These are phyloP conservation scores for Eurystomus gularis DNA, from an alignment of 2,113 vertebrate species.

Conservation along the genomic window DNA sequence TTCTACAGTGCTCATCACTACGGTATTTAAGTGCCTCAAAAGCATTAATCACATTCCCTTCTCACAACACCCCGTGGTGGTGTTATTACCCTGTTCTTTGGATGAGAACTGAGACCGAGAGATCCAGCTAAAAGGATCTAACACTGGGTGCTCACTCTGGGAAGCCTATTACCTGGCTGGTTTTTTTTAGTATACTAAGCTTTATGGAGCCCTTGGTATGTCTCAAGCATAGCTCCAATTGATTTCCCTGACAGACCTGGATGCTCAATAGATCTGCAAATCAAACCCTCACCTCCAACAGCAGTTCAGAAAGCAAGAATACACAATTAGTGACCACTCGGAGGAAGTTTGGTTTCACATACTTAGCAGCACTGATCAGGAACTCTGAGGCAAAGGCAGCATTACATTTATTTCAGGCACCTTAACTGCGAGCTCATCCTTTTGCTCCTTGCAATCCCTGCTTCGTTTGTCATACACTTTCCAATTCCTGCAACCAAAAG, in stretches of 20 bases:
- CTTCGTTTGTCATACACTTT: fast-evolving
- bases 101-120: neutral
- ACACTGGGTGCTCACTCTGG: neutral
- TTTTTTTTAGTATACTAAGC: neutral
- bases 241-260: neutral
- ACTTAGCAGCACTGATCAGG: neutral
- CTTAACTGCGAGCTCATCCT: neutral
- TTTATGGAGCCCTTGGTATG: neutral
- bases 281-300: neutral
- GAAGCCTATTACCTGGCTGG: neutral
- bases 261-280: neutral
- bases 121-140: conserved; percentile 28
- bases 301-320: neutral
- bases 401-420: neutral
- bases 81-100: neutral
- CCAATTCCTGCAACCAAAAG: neutral
- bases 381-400: neutral
- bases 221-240: neutral
- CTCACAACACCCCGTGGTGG: neutral
- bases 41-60: conserved; percentile 3
- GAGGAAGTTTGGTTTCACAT: neutral
- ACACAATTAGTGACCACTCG: neutral
- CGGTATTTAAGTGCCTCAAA: neutral
- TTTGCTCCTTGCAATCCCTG: neutral
- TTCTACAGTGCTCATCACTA: neutral